Conservation (phyloP, 2,888 invertebrate species). For the Parasteatoda lunata region DNA sequence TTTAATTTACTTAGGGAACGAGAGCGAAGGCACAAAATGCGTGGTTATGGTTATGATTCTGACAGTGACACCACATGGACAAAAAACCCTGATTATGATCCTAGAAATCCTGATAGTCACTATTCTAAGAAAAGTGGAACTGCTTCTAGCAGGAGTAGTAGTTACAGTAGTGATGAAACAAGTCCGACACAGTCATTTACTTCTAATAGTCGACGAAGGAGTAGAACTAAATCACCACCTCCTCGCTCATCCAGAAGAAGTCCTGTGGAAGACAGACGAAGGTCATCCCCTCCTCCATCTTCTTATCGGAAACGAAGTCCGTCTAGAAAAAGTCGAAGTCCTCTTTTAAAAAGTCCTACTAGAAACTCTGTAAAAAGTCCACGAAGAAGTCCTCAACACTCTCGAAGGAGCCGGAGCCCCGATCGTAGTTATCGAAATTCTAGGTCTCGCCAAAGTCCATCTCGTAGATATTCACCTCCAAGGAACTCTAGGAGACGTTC, state of each 20-base stretch:
- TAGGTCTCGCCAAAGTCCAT: slow-evolving; percentile 16
- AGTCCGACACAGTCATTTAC: slow-evolving; percentile 6
- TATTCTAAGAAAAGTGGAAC: slow-evolving; percentile 11
- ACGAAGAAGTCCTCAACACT: slow-evolving; percentile 20
- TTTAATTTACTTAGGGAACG: slow-evolving; percentile 80
- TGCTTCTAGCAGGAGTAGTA: slow-evolving; percentile 17
- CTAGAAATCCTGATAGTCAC: slow-evolving; percentile 11
- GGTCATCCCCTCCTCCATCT: slow-evolving; percentile 21
- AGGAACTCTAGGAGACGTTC: slow-evolving; percentile 35
- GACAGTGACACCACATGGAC: slow-evolving; percentile 65
- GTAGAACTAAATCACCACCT: slow-evolving; percentile 35
- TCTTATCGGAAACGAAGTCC: slow-evolving; percentile 11
- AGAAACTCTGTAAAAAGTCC: neutral
- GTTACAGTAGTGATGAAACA: neutral
- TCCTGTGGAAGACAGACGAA: slow-evolving; percentile 31
- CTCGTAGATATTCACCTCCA: slow-evolving; percentile 31
- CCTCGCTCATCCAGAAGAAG: slow-evolving; percentile 25
- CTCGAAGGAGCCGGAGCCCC: slow-evolving; percentile 33
- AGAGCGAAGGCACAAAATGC: slow-evolving; percentile 82
- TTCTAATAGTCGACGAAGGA: slow-evolving; percentile 14
- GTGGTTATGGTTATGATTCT: slow-evolving; percentile 71
- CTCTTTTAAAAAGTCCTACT: slow-evolving; percentile 9
- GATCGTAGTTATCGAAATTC: slow-evolving; percentile 16
- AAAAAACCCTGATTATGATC: slow-evolving; percentile 45
- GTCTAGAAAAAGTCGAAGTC: slow-evolving; percentile 27